Evolutionary conservation across 2,888 invertebrate genomes (phyloP).

Genomic region (Psylliodes chrysocephalus): DNA sequence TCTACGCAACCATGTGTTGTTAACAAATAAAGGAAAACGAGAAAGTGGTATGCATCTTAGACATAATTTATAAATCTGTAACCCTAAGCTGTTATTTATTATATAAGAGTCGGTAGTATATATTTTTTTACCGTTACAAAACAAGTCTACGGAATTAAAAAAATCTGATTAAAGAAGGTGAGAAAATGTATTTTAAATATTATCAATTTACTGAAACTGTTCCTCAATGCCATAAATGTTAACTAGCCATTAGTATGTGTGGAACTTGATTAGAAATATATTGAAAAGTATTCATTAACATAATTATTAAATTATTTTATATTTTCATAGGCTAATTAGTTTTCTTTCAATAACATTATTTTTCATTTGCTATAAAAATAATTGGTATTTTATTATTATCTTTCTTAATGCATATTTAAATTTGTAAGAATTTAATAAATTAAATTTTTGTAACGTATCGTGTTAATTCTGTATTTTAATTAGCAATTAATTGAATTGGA

Average conservation of each 20-base stretch:
- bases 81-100: background rate
- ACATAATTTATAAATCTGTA: background rate
- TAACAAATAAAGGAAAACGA: background rate
- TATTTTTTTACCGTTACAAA: background rate
- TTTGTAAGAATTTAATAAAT: too few species aligned
- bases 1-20: background rate
- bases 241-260: background rate
- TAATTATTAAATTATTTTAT: background rate
- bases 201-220: background rate
- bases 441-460: too few species aligned
- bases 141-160: background rate
- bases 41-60: constrained; percentile 1
- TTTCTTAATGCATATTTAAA: too few species aligned
- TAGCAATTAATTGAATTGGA: too few species aligned
- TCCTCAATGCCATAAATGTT: background rate
- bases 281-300: background rate
- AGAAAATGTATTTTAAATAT: background rate
- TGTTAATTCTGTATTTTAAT: too few species aligned
- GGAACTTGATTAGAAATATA: background rate
- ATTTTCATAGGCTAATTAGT: background rate
- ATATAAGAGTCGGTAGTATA: background rate
- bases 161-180: background rate
- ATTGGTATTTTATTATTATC: too few species aligned
- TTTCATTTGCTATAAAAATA: background rate
- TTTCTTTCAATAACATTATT: background rate